phyloP scores from a whole-genome alignment of 2,797 vertebrate genomes.

The Anabas testudineus region DNA sequence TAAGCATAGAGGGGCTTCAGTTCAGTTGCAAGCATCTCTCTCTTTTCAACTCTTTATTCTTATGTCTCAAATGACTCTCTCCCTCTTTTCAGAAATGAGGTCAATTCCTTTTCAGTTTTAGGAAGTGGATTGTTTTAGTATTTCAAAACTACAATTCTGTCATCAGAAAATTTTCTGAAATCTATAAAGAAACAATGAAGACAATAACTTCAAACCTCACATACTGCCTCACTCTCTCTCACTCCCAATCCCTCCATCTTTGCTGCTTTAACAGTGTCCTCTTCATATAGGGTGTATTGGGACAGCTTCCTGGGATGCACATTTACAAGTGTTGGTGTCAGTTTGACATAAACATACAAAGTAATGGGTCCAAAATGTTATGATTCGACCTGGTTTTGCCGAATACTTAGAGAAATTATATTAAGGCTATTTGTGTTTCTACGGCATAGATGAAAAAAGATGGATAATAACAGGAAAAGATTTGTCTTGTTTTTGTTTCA shows the following conservation, averaged over 20 bases:
- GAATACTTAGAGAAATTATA: too few species aligned
- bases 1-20: constrained; percentile 26
- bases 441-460: too few species aligned
- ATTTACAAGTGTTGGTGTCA: neutral
- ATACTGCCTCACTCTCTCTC: neutral
- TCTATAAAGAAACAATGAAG: constrained; percentile 8
- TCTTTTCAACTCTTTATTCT: constrained; percentile 19
- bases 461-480: too few species aligned
- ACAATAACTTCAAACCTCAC: neutral
- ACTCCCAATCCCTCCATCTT: too few species aligned
- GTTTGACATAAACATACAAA: neutral
- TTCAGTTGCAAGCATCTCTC: constrained; percentile 5
- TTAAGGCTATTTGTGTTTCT: too few species aligned
- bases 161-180: neutral
- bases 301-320: too few species aligned
- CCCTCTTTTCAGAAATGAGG: neutral
- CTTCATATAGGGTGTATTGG: too few species aligned
- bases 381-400: too few species aligned
- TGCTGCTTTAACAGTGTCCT: too few species aligned
- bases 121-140: constrained; percentile 6
- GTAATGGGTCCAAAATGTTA: neutral
- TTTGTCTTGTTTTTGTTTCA: neutral
- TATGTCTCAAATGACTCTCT: constrained; percentile 4
- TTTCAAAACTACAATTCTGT: constrained; percentile 7
- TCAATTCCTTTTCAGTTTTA: neutral